These are phyloP conservation scores for Podarcis raffonei DNA, from an alignment of 2,113 vertebrate species.

Conservation along the genomic window DNA sequence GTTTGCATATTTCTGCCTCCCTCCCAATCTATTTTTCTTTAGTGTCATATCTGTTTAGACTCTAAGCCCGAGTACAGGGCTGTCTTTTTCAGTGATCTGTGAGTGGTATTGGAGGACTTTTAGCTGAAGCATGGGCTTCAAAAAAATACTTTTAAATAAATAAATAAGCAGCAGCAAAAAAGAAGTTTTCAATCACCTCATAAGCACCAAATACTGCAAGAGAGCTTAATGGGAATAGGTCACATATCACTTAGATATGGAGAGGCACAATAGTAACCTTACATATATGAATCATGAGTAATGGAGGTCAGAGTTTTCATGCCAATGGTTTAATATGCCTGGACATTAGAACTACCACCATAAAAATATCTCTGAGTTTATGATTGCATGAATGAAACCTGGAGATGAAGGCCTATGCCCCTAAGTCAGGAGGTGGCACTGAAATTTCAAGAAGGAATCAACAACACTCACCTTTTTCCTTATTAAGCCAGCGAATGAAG, in stretches of 20 bases:
- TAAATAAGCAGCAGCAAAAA: neutral
- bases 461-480: slow-evolving; percentile 88
- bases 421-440: neutral
- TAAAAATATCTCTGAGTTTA: neutral
- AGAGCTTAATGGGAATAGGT: too few relatives aligned
- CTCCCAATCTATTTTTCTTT: too few relatives aligned
- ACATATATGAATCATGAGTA: neutral
- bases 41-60: too few relatives aligned
- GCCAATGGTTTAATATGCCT: neutral
- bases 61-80: too few relatives aligned
- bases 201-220: neutral
- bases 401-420: neutral
- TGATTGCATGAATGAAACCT: neutral
- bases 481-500: slow-evolving; percentile 97
- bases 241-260: too few relatives aligned
- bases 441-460: neutral
- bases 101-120: too few relatives aligned
- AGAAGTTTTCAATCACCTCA: neutral
- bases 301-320: neutral
- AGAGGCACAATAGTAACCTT: neutral
- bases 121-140: too few relatives aligned
- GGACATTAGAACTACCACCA: neutral
- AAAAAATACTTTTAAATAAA: neutral
- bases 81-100: too few relatives aligned
- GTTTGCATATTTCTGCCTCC: too few relatives aligned